phyloP scores from a whole-genome alignment of 2,797 vertebrate genomes.

The Sternotherus odoratus region DNA sequence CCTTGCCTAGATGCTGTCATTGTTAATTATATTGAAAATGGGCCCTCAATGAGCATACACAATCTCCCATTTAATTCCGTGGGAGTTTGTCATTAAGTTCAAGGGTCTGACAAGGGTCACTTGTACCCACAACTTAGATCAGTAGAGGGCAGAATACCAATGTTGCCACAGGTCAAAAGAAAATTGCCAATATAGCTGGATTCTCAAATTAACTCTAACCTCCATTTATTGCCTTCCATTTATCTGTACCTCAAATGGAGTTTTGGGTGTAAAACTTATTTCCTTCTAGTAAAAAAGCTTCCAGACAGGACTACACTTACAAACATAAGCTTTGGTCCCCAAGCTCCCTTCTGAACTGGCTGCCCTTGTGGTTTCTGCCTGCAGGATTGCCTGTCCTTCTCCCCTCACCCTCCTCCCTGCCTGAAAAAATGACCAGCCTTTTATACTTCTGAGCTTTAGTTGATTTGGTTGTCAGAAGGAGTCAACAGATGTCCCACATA shows the following conservation, averaged over 20 bases:
- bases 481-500: conserved; percentile 30
- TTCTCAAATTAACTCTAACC: fast-evolving
- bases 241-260: background rate
- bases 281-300: background rate
- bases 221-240: background rate
- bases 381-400: conserved; percentile 11
- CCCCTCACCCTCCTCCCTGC: background rate
- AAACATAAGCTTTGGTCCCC: conserved; percentile 13
- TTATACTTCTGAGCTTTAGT: conserved; percentile 25
- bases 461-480: conserved; percentile 49
- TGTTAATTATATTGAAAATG: background rate
- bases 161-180: background rate
- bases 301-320: background rate
- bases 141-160: background rate
- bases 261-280: background rate
- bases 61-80: background rate
- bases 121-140: background rate
- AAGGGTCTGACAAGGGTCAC: background rate
- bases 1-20: fast-evolving
- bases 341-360: background rate
- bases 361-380: conserved; percentile 22
- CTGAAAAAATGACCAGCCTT: conserved; percentile 3
- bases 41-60: background rate
- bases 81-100: background rate
- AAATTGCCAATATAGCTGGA: fast-evolving